Conservation (phyloP, 2,113 vertebrate genomes). For the Nesogale talazaci region DNA sequence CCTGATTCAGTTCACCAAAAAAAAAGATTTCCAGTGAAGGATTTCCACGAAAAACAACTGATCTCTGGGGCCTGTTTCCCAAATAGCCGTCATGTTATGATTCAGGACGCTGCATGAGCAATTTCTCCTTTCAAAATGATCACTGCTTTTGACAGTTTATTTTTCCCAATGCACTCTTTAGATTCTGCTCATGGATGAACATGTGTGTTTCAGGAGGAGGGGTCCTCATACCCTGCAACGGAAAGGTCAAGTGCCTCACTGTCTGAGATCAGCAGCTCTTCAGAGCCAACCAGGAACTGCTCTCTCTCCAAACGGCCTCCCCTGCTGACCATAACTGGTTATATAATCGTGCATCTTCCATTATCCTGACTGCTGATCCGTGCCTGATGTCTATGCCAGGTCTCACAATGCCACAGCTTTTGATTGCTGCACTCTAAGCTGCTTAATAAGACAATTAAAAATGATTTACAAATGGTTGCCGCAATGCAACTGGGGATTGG, state of each 20-base stretch:
- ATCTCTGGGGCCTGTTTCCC: neutral
- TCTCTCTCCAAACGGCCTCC: constrained; percentile 44
- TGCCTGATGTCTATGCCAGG: constrained; percentile 81
- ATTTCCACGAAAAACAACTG: neutral
- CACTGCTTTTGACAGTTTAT: constrained; percentile 41
- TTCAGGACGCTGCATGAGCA: neutral
- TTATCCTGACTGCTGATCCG: constrained; percentile 83
- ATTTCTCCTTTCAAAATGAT: constrained; percentile 55
- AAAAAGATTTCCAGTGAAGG: neutral
- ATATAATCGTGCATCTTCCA: constrained; percentile 80
- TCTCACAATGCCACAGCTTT: constrained; percentile 74
- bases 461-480: constrained; percentile 82
- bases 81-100: constrained; percentile 26
- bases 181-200: neutral
- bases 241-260: constrained; percentile 27
- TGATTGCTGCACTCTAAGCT: constrained; percentile 73
- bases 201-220: neutral
- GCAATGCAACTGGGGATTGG: constrained; percentile 66
- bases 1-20: neutral
- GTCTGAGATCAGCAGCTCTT: constrained; percentile 48
- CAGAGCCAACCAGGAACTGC: neutral
- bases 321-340: constrained; percentile 78
- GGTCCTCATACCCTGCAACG: constrained; percentile 38
- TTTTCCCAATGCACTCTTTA: neutral
- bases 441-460: constrained; percentile 87